Conservation (phyloP, 2,888 invertebrate genomes). For the Pandemis corylana region DNA sequence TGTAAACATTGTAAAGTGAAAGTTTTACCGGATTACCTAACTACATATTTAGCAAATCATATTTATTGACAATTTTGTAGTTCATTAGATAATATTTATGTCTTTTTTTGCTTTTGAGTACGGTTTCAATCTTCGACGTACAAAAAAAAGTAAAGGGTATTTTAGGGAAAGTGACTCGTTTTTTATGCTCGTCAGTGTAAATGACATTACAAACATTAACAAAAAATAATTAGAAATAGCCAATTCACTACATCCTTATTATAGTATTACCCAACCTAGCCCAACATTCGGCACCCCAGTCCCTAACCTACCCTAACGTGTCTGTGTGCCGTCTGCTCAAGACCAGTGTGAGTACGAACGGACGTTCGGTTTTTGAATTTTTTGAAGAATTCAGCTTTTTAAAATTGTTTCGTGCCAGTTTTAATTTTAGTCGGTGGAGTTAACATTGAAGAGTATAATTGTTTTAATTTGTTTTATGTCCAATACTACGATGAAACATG, state of each 20-base stretch:
- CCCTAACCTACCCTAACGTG: conserved; percentile 78
- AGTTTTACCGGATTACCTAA: not conserved
- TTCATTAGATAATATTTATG: no score
- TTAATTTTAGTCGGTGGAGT: conserved; percentile 29
- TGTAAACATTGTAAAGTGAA: not conserved
- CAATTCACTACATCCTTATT: conserved; percentile 55
- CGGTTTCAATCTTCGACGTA: no score
- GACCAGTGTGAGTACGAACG: conserved; percentile 36
- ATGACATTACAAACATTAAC: no score
- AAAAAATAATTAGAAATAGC: conserved; percentile 47
- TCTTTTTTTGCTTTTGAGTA: no score
- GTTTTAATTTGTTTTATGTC: not conserved
- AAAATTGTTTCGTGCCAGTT: conserved; percentile 21
- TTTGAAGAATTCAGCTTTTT: conserved; percentile 17
- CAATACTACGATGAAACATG: not conserved
- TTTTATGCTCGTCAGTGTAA: no score
- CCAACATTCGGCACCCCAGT: conserved; percentile 75
- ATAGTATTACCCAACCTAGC: conserved; percentile 75
- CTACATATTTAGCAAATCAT: not conserved
- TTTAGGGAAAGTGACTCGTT: no score
- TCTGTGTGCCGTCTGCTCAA: conserved; percentile 37
- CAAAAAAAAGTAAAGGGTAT: no score
- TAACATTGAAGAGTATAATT: not conserved
- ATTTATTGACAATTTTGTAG: not conserved
- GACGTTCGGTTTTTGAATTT: conserved; percentile 35